A percentile compares a stretch with the other conserved stretches of the same genome.
Conservation (phyloP, 2,113 vertebrate species). For the Lutjanus erythropterus region DNA sequence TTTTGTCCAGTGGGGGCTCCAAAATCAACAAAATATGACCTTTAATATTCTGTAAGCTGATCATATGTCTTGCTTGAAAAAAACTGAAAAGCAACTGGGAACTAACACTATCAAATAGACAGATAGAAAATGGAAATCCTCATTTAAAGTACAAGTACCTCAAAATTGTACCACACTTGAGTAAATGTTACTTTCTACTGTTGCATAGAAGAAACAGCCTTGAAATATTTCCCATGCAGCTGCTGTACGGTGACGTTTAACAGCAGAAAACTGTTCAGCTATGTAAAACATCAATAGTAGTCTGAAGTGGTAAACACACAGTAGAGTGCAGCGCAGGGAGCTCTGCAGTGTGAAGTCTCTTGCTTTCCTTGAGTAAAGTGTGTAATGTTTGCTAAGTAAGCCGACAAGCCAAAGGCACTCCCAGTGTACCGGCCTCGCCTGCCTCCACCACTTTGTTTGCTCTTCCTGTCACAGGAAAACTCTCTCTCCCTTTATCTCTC, state of each 20-base stretch:
- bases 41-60: no score
- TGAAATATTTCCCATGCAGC: not conserved
- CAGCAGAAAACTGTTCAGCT: not conserved
- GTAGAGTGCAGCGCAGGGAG: not conserved
- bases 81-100: not conserved
- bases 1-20: no score
- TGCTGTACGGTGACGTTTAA: not conserved
- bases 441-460: conserved; percentile 69
- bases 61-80: no score
- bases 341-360: conserved; percentile 19
- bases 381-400: conserved; percentile 71
- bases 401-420: conserved; percentile 53
- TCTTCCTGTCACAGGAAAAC: conserved; percentile 60
- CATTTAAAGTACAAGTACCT: not conserved
- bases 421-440: conserved; percentile 41
- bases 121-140: not conserved
- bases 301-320: not conserved
- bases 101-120: not conserved
- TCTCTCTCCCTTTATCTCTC: conserved; percentile 19
- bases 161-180: not conserved
- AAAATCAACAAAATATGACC: no score
- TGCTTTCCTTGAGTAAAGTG: conserved; percentile 27
- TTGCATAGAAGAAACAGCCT: not conserved
- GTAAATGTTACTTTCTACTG: not conserved
- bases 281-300: not conserved